Base-by-base conservation (phyloP, 2,797 vertebrate genomes). In the Chaetophractus vellerosus region DNA sequence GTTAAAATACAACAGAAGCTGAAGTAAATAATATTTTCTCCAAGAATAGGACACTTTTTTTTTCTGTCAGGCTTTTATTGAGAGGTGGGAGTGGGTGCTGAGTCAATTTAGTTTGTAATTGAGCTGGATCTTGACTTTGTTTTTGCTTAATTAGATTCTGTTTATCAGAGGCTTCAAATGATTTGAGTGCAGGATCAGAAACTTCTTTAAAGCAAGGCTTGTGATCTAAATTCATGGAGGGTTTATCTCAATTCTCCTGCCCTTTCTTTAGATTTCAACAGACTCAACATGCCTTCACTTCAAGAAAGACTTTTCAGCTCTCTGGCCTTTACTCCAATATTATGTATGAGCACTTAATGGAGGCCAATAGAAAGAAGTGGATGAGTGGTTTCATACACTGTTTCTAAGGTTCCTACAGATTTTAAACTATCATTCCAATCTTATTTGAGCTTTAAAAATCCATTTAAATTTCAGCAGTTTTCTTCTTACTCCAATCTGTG, bases 391-490 rank as follows among this genome's bases (percentile, higher is more conserved):
- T 91, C 36, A 63, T 33, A 66, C 11, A 57, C 50, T 86, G 24
- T 41, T 72, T 57, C 72, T 52, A 69, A 19, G n/a, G 28, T 14
- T 74, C 28, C 28, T 75, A 15, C 0, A 41, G 68, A 72, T 84
- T 90, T 41, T 38, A 28, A 3, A 55, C 38, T 41, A n/a, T 50
- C 63, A 74, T 69, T 85, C 31, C 7, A 59, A 57, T 59, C 26
- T 82, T 33, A 81, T 75, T 90, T 85, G 28, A 85, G 6, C 33
- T 83, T 85, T 85, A 68, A 24, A 92, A 80, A 41, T 82, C 80
- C 36, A 52, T 26, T 82, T 38, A 93, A 4, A 83, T 52, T 76
- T 88, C 38, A 66, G 1, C 33, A 91, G 2, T n/a, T 94, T 93
- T 87, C 59, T 78, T 90, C 66, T 79, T 55, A 59, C 11, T 31